These are phyloP conservation scores for Nipponia nippon DNA, from an alignment of 2,113 vertebrate genomes.

Conservation along the genomic window DNA sequence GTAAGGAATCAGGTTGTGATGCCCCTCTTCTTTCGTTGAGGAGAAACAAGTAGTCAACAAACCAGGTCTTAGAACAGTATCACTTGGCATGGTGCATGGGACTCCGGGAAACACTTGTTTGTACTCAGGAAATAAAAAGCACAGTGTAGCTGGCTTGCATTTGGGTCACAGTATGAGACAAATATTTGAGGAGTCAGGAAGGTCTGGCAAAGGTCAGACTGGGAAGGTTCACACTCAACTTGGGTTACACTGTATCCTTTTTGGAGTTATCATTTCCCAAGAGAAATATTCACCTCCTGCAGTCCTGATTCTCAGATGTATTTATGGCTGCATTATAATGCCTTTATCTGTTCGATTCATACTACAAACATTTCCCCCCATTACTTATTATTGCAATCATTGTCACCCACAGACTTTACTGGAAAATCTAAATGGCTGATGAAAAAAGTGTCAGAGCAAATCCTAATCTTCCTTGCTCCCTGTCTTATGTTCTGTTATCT, in stretches of 20 bases:
- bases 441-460: background rate
- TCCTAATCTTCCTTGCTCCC: background rate
- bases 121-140: background rate
- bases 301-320: background rate
- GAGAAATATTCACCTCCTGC: background rate
- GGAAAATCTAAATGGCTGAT: background rate
- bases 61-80: background rate
- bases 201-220: background rate
- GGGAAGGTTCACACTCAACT: background rate
- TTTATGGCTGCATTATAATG: background rate
- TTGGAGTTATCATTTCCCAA: background rate
- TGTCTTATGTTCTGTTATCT: background rate
- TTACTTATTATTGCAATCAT: background rate
- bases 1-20: background rate
- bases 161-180: background rate
- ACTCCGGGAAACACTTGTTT: background rate
- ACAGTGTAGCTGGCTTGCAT: background rate
- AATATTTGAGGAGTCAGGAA: background rate
- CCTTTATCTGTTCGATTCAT: background rate
- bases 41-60: background rate
- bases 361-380: background rate
- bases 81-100: background rate
- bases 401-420: background rate
- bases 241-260: background rate
- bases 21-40: background rate